Conservation (phyloP, 2,797 vertebrate species). For the Danionella dracula region DNA sequence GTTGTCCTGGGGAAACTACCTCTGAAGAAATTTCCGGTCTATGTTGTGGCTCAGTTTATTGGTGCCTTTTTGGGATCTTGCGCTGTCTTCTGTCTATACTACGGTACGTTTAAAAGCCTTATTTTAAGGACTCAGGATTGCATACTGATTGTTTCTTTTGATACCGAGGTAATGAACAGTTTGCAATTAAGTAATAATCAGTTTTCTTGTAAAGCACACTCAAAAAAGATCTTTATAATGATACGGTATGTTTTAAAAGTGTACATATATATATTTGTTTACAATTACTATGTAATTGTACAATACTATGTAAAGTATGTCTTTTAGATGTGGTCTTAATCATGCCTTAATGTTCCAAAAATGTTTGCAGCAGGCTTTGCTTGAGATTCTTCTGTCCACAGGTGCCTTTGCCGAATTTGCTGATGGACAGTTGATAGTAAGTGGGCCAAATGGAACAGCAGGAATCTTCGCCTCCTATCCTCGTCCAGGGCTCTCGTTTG, state of each 20-base stretch:
- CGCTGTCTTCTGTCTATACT: slow-evolving; percentile 83
- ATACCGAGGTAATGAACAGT: too few species aligned
- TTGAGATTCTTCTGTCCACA: slow-evolving; percentile 48
- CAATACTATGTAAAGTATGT: too few species aligned
- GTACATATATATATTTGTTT: too few species aligned
- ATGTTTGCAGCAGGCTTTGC: background rate
- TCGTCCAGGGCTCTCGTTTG: slow-evolving; percentile 74
- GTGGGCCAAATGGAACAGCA: slow-evolving; percentile 86
- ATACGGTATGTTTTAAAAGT: too few species aligned
- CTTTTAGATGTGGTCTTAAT: too few species aligned
- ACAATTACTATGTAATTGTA: too few species aligned
- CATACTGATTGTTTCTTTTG: too few species aligned
- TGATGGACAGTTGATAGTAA: slow-evolving; percentile 69
- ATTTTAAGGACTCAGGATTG: too few species aligned
- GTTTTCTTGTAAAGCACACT: too few species aligned
- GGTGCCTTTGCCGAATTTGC: slow-evolving; percentile 83
- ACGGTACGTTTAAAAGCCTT: slow-evolving; percentile 60
- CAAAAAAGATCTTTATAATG: too few species aligned
- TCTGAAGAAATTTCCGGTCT: slow-evolving; percentile 86
- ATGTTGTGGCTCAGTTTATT: slow-evolving; percentile 83
- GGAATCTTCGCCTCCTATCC: slow-evolving; percentile 94
- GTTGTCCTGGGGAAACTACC: slow-evolving; percentile 82
- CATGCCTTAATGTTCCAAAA: too few species aligned
- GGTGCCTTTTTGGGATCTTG: slow-evolving; percentile 88
- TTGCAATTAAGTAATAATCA: too few species aligned